Base-by-base conservation (phyloP, 2,797 vertebrate genomes). In the Macrochelys suwanniensis region DNA sequence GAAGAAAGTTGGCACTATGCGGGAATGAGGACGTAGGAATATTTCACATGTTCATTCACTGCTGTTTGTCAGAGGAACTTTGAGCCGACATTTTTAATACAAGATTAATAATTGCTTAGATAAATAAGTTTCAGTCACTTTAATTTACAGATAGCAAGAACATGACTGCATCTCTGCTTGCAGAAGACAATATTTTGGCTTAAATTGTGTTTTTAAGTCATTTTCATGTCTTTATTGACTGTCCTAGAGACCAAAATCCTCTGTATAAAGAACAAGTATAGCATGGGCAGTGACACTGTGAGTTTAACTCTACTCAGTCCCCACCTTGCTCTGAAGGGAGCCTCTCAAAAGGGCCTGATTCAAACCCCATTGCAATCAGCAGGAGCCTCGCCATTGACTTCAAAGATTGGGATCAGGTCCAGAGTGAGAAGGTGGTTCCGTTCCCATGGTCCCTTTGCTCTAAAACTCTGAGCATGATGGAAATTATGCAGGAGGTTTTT, bases 321-420 rank as follows among this genome's bases (percentile, higher is more conserved):
- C 0, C 0, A 11, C 83, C 51, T 50, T 8, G 1, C 16, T 33
- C 8, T 2, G 15, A 31, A 1, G 1, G 11, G 25, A 7, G 31
- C 84, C 49, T 51, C 65, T 26, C 59, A 68, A n/a, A 84, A 82
- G 19, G 11, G 23, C 11, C 65, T 51, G 4, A 65, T 31, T 15
- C 45, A 47, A 49, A 25, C 68, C 47, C 83, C 47, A 8, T 6
- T 37, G 51, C 19, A 42, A 26, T 42, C 37, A 15, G 37, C 12
- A 3, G 10, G 37, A 71, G 68, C 65, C 17, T 23, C n/a, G 23
- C n/a, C 11, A 42, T 68, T n/a, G 33, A n/a, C 16, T n/a, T 68
- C 17, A 68, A 19, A 21, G 68, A 25, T 71, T 42, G 42, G 68
- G n/a, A 42, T 71, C 37, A 23, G 21, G 19, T 7, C 54, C 37